Evolutionary conservation across 2,113 vertebrate genomes (phyloP).

Genomic region (Charina bottae): DNA sequence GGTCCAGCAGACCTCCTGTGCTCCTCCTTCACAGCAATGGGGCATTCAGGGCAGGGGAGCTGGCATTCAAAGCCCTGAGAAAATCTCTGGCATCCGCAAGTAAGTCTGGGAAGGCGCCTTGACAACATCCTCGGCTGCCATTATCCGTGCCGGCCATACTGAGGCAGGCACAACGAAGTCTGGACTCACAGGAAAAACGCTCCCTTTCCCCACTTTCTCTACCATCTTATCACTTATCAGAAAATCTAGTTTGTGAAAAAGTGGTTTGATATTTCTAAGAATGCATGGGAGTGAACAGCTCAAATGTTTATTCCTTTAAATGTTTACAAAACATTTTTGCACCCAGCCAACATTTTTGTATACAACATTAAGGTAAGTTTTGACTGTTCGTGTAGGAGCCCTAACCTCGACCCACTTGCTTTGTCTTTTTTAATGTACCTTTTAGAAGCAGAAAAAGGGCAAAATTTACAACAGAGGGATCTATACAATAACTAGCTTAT

Average conservation of each 20-base stretch:
- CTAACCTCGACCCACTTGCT: background rate
- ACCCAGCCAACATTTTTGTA: constrained; percentile 43
- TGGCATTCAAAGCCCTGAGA: background rate
- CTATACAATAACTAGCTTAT: constrained; percentile 48
- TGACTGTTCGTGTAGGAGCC: too few relatives aligned
- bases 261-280: constrained; percentile 29
- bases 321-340: constrained; percentile 27
- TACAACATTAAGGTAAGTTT: constrained; percentile 19
- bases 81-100: background rate
- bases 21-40: background rate
- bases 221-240: background rate
- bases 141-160: background rate
- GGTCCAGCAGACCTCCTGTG: background rate
- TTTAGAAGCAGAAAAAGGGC: constrained; percentile 56
- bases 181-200: too few relatives aligned
- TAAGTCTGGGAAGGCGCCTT: background rate
- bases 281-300: constrained; percentile 23
- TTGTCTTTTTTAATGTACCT: constrained; percentile 64
- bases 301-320: constrained; percentile 46
- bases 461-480: constrained; percentile 54
- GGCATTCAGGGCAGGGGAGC: background rate
- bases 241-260: constrained; percentile 9
- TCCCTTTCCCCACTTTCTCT: background rate
- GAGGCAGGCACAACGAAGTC: background rate
- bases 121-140: too few relatives aligned